Percentiles rank a stretch among this genome's conserved stretches.
Conservation (phyloP, 1,140 invertebrate species). For the Drosophila arizonae region DNA sequence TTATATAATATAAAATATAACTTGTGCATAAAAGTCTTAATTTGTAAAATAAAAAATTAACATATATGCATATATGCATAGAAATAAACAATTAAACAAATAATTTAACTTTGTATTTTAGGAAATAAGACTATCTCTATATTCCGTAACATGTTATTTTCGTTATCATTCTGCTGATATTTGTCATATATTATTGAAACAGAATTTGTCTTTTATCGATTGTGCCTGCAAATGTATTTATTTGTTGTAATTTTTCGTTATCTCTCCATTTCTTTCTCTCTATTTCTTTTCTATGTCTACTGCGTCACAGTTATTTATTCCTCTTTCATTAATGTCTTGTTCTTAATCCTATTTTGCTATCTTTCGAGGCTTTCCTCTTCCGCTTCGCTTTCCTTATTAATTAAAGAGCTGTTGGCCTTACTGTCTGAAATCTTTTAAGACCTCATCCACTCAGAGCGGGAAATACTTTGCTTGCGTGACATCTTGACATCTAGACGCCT, state of each 20-base stretch:
- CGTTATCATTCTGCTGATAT: too few species aligned
- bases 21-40: too few species aligned
- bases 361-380: not conserved
- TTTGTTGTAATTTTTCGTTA: not conserved
- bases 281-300: not conserved
- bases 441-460: not conserved
- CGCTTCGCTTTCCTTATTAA: slow-evolving; percentile 27
- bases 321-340: slow-evolving; percentile 17
- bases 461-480: slow-evolving; percentile 27
- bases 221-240: too few species aligned
- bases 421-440: slow-evolving; percentile 20
- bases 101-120: too few species aligned
- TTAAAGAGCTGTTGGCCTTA: slow-evolving; percentile 19
- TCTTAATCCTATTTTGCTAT: slow-evolving; percentile 6
- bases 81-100: too few species aligned
- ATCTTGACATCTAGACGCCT: slow-evolving; percentile 12
- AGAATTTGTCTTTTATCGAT: too few species aligned
- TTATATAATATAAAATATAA: too few species aligned
- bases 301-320: slow-evolving; percentile 19
- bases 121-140: too few species aligned
- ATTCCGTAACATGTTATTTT: too few species aligned
- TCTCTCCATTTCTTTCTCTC: not conserved
- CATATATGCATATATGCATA: too few species aligned
- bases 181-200: too few species aligned
- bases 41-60: too few species aligned